Evolutionary conservation across 2,888 invertebrate species (phyloP), one percentile per base, ranked within the genome.

Genomic region (Tortricodes alternella): DNA sequence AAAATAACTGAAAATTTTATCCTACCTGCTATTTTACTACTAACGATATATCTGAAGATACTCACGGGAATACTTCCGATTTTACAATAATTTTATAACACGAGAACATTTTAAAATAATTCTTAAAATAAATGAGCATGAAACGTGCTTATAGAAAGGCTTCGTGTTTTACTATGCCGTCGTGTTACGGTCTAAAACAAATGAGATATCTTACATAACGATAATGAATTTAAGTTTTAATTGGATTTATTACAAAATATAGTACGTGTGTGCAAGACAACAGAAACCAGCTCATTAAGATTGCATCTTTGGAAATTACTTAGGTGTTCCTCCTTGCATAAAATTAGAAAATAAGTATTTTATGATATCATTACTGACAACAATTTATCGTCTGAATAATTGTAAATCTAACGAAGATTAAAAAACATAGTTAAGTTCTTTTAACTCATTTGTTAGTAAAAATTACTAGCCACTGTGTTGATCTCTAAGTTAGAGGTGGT

Each of bases 121-220:
- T 53, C 53, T 59, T 49, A 46, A 58, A 61, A n/a, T n/a, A n/a
- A 50, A 39, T 46, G 46, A 38, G 41, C 58, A 62, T 51, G 58
- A 63, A 65, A 66, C 65, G 58, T 64, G 56, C 56, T 56, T 61
- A 64, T 60, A 60, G 70, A 80, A 56, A 56, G 56, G 43, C 82
- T 79, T 78, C 79, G 70, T 69, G 74, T 81, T 73, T n/a, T n/a
- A n/a, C n/a, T n/a, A n/a, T n/a, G 56, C 49, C 82, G 80, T 78
- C 79, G 70, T 69, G 74, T 81, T 73, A 80, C 81, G 78, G 78
- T 80, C 74, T 70, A 68, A 65, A 74, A 73, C 76, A 69, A 74
- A 70, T 70, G 73, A 77, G 74, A 82, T 82, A 81, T 83, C 80
- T 68, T 64, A 71, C 71, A 65, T 69, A 78, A 79, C 74, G 70